Evolutionary conservation across 1,140 invertebrate genomes (phyloP).

Genomic region (Atta colombica): DNA sequence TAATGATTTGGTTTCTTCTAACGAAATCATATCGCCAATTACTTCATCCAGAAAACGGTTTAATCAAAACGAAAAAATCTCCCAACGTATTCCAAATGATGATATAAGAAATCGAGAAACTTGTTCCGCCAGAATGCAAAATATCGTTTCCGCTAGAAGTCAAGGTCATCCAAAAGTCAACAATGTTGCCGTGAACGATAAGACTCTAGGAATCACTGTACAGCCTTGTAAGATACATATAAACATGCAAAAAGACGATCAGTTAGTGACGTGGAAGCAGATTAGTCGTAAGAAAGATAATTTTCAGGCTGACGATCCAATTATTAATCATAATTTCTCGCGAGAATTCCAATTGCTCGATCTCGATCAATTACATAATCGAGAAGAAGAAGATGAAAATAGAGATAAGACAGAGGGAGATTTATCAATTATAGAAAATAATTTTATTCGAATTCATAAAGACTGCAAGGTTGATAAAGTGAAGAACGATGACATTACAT

Average conservation of each 20-base stretch:
- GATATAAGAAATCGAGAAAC: not conserved
- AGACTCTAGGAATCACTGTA: slow-evolving; percentile 78
- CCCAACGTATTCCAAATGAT: slow-evolving; percentile 2
- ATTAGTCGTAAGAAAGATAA: slow-evolving; percentile 65
- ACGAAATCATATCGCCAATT: not conserved
- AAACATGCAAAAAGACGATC: slow-evolving; percentile 5
- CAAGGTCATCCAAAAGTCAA: slow-evolving; percentile 78
- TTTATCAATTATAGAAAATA: not conserved
- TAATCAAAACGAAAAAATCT: not conserved
- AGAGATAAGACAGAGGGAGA: not conserved
- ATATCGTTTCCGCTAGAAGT: slow-evolving; percentile 70
- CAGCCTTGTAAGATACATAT: slow-evolving; percentile 69
- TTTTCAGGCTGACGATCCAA: not conserved
- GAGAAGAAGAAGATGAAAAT: not conserved
- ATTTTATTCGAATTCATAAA: not conserved
- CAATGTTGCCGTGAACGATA: slow-evolving; percentile 78
- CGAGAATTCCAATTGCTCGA: not conserved
- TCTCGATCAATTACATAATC: not conserved
- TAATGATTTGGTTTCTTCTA: not conserved
- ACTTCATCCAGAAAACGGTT: not conserved
- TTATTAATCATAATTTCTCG: not conserved
- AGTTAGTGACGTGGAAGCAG: slow-evolving; percentile 81
- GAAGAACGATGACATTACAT: slow-evolving; percentile 24
- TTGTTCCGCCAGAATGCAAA: slow-evolving; percentile 25
- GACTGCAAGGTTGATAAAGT: slow-evolving; percentile 13